Percentiles rank a stretch among this genome's conserved stretches.
Conservation (phyloP, 2,113 vertebrate species). For the Galbula dea region DNA sequence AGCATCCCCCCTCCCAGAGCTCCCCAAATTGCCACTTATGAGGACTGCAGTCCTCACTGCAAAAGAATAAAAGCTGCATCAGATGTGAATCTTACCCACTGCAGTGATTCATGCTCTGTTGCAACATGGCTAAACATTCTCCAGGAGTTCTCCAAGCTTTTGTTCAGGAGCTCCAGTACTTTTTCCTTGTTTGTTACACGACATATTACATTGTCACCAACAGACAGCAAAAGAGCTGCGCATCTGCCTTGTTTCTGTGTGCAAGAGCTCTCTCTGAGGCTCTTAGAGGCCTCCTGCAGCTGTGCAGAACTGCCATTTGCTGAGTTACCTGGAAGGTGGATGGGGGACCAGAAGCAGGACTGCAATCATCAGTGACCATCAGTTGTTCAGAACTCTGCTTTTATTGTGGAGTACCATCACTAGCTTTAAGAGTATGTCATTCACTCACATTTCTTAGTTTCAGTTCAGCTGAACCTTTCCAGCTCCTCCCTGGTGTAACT, state of each 20-base stretch:
- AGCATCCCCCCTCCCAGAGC: background rate
- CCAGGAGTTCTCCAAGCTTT: background rate
- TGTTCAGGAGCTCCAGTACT: background rate
- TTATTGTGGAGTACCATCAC: background rate
- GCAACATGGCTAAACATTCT: background rate
- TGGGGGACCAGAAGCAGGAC: background rate
- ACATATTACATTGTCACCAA: background rate
- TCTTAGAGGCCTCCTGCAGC: background rate
- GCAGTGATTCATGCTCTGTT: background rate
- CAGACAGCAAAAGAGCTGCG: background rate
- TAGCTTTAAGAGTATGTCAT: background rate
- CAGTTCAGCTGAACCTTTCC: background rate
- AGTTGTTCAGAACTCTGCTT: background rate
- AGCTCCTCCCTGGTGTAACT: background rate
- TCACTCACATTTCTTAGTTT: background rate
- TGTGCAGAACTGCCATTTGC: background rate
- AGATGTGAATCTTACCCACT: rapidly evolving
- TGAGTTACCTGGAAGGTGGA: background rate
- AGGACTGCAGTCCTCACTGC: background rate
- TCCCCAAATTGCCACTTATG: background rate
- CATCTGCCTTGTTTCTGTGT: background rate
- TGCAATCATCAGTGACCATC: background rate
- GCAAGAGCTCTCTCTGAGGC: background rate
- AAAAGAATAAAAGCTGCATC: background rate
- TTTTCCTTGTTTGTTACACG: background rate